Evolutionary conservation across 2,113 vertebrate genomes (phyloP).

Genomic region (Ammodramus savannarum): DNA sequence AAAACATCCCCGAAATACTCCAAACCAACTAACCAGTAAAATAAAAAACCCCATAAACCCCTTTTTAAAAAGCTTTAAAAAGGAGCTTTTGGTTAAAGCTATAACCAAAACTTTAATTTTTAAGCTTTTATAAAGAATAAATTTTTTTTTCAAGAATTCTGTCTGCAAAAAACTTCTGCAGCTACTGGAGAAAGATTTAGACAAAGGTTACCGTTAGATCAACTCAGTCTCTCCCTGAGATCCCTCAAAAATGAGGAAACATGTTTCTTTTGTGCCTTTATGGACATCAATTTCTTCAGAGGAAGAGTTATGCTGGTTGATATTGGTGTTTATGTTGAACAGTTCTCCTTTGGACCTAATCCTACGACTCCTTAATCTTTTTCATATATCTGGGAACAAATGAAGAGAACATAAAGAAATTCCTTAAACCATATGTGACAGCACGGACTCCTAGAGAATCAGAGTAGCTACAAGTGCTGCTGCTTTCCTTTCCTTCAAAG

Average conservation of each 20-base stretch:
- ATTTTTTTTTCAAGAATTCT: not conserved
- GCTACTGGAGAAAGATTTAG: not conserved
- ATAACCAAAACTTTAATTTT: not conserved
- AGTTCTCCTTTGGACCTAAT: not conserved
- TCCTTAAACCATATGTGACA: not conserved
- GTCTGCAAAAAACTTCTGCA: not conserved
- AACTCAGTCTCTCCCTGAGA: not conserved
- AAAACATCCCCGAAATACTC: fast-evolving
- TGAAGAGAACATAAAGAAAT: not conserved
- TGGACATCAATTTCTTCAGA: not conserved
- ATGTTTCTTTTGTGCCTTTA: not conserved
- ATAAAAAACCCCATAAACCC: not conserved
- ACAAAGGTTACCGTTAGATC: not conserved
- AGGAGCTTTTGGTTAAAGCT: not conserved
- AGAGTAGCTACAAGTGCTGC: not conserved
- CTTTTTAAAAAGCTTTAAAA: not conserved
- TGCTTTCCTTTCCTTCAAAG: not conserved
- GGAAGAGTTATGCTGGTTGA: not conserved
- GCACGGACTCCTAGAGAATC: not conserved
- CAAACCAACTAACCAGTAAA: not conserved
- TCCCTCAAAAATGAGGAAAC: not conserved
- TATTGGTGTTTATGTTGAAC: not conserved
- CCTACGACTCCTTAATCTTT: not conserved
- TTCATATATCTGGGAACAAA: not conserved
- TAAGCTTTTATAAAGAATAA: not conserved